These are phyloP conservation scores for Scaptomyza tumidula DNA, from an alignment of 2,888 invertebrate species.

Conservation along the genomic window DNA sequence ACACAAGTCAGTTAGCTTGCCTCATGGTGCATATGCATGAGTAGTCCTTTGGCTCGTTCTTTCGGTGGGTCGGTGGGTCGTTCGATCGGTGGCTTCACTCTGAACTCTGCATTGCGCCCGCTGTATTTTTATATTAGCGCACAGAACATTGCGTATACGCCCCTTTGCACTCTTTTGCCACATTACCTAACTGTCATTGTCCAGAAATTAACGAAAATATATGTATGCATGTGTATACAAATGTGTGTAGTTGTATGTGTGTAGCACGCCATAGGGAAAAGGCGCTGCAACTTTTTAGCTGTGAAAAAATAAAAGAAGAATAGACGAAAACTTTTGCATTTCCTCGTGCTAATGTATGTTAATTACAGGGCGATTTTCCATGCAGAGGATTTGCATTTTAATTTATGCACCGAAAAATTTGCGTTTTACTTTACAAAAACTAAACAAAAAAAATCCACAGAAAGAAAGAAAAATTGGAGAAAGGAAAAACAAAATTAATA, in stretches of 20 bases:
- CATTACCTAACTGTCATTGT: constrained; percentile 81
- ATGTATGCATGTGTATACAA: constrained; percentile 36
- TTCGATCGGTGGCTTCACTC: constrained; percentile 37
- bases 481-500: constrained; percentile 23
- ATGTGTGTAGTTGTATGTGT: constrained; percentile 45
- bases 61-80: constrained; percentile 36
- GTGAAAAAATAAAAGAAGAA: constrained; percentile 21
- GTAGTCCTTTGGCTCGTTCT: constrained; percentile 48
- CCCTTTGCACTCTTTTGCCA: constrained; percentile 49
- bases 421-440: constrained; percentile 42
- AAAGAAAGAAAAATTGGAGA: constrained; percentile 9
- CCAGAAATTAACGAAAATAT: constrained; percentile 80
- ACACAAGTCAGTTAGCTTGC: constrained; percentile 25
- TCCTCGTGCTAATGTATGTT: constrained; percentile 84
- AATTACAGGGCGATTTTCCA: constrained; percentile 83
- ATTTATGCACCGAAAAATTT: constrained; percentile 79
- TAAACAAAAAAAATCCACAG: constrained; percentile 11
- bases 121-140: constrained; percentile 77
- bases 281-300: constrained; percentile 45
- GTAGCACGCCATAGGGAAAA: constrained; percentile 27
- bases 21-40: constrained; percentile 62
- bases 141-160: constrained; percentile 48
- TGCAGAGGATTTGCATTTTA: constrained; percentile 82
- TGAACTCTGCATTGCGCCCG: constrained; percentile 57
- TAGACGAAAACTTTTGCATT: constrained; percentile 72